Evolutionary conservation across 2,888 invertebrate species (phyloP).

Genomic region (Protodeltote pygarga): DNA sequence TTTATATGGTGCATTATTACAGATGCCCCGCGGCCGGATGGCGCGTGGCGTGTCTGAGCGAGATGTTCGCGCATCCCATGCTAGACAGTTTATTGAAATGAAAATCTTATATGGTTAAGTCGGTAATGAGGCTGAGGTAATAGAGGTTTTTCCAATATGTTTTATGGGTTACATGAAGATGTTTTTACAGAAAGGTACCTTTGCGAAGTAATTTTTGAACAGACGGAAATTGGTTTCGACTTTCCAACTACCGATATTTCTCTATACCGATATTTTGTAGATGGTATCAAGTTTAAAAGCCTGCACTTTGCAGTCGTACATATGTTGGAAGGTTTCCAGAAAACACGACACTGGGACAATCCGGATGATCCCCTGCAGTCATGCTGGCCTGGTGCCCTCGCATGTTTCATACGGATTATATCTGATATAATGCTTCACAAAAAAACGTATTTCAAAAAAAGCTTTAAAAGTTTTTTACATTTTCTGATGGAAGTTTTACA

Average conservation of each 20-base stretch:
- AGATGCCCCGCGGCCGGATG: constrained; percentile 41
- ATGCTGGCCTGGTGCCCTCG: constrained; percentile 49
- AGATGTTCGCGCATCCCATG: constrained; percentile 27
- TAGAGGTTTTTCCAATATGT: constrained; percentile 40
- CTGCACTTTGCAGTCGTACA: constrained; percentile 11
- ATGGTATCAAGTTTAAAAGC: constrained; percentile 21
- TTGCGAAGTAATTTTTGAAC: neutral
- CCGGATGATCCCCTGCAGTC: constrained; percentile 47
- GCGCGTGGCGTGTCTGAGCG: constrained; percentile 30
- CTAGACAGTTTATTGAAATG: constrained; percentile 39
- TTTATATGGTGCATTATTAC: constrained; percentile 57
- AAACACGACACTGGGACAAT: constrained; percentile 33
- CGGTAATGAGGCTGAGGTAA: constrained; percentile 34
- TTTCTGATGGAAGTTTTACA: too few relatives aligned
- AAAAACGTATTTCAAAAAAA: too few relatives aligned
- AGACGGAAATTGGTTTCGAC: neutral
- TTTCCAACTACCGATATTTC: constrained; percentile 12
- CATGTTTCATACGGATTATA: constrained; percentile 31
- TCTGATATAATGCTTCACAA: constrained; percentile 1
- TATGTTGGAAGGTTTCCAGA: constrained; percentile 55
- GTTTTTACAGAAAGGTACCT: too few relatives aligned
- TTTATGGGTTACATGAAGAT: constrained; percentile 13
- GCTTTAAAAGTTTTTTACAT: too few relatives aligned
- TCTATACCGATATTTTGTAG: constrained; percentile 14
- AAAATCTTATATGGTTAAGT: constrained; percentile 33